These are phyloP conservation scores for Eledone cirrhosa DNA, from an alignment of 2,888 invertebrate genomes.

Conservation along the genomic window DNA sequence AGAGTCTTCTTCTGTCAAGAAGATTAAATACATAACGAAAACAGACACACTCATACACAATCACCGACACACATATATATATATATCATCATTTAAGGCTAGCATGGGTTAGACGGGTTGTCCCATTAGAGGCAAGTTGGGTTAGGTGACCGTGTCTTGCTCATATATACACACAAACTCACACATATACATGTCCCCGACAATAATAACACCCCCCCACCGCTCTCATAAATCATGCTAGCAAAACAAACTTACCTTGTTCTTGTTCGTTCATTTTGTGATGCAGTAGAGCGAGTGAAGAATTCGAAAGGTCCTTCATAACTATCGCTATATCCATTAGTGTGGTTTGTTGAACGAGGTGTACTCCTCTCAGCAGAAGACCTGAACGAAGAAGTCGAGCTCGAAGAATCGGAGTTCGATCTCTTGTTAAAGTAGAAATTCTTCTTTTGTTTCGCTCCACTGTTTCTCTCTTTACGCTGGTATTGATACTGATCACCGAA, in stretches of 20 bases:
- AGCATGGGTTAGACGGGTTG: too few relatives aligned
- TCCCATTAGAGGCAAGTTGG: too few relatives aligned
- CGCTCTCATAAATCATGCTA: not conserved
- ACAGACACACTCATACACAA: not conserved
- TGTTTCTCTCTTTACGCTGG: not conserved
- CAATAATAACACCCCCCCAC: not conserved
- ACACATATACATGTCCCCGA: not conserved
- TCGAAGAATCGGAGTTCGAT: conserved; percentile 4
- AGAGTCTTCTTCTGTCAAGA: too few relatives aligned
- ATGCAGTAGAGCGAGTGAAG: not conserved
- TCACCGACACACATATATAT: too few relatives aligned
- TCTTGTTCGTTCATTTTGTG: not conserved
- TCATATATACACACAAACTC: too few relatives aligned
- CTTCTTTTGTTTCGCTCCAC: not conserved
- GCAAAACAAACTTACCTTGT: too few relatives aligned
- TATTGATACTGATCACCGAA: not conserved
- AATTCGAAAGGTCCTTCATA: not conserved
- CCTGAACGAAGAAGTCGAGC: not conserved
- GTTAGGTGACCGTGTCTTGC: too few relatives aligned
- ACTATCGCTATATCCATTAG: not conserved
- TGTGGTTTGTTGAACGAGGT: too few relatives aligned
- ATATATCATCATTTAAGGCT: too few relatives aligned
- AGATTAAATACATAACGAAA: not conserved
- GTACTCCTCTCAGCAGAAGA: conserved; percentile 4
- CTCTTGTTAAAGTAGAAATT: not conserved